Percentiles rank a stretch among this genome's conserved stretches.
phyloP scores from a whole-genome alignment of 2,113 vertebrate species.

The Stegastes partitus region DNA sequence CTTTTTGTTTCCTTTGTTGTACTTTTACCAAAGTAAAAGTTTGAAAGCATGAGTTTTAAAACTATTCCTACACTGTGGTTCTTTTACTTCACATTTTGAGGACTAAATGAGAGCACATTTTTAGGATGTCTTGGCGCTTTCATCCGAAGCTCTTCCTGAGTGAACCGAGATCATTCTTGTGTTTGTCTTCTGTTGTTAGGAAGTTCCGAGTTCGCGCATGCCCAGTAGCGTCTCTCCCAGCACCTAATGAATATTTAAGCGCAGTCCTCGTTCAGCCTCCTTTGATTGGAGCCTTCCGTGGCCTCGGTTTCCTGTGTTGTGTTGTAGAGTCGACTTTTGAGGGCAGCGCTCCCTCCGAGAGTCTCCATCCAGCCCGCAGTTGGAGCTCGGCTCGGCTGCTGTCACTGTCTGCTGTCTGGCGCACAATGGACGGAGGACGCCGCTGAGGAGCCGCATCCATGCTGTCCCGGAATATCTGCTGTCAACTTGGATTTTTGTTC shows the following conservation, averaged over 20 bases:
- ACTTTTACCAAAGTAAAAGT: too few relatives aligned
- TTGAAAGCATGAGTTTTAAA: too few relatives aligned
- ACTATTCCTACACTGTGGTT: too few relatives aligned
- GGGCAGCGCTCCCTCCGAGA: conserved; percentile 16
- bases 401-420: conserved; percentile 46
- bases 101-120: too few relatives aligned
- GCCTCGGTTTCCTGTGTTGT: conserved; percentile 67
- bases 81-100: too few relatives aligned
- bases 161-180: not conserved
- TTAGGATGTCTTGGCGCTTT: too few relatives aligned
- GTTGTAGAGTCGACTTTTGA: conserved; percentile 41
- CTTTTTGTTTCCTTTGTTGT: too few relatives aligned
- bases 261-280: not conserved
- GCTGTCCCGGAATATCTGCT: conserved; percentile 47
- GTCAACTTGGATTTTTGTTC: conserved; percentile 46
- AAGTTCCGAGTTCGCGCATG: conserved; percentile 55
- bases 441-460: conserved; percentile 62
- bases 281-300: conserved; percentile 65
- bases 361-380: conserved; percentile 1
- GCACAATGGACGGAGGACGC: conserved; percentile 69
- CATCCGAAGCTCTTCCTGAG: not conserved
- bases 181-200: not conserved
- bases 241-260: conserved; percentile 73
- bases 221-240: conserved; percentile 30
- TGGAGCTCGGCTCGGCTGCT: conserved; percentile 18